These are phyloP conservation scores for Rhynchomys soricoides DNA, from an alignment of 2,113 vertebrate genomes.

Conservation along the genomic window DNA sequence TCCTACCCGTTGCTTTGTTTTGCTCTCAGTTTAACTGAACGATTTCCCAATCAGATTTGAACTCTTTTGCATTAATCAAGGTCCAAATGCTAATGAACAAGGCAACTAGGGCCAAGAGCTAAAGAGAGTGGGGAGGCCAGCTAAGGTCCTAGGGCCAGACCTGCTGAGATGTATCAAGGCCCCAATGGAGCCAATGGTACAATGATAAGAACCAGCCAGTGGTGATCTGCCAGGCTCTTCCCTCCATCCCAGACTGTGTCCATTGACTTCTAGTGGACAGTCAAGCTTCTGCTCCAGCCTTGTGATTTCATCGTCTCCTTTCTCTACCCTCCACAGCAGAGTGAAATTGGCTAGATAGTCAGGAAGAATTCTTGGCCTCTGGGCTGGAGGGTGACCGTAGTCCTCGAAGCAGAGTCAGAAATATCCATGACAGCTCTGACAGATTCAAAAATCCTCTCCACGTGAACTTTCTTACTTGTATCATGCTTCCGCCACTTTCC, in stretches of 20 bases:
- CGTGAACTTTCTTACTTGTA: background rate
- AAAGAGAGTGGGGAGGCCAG: background rate
- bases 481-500: background rate
- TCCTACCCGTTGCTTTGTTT: constrained; percentile 59
- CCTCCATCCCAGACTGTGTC: background rate
- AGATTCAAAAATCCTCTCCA: background rate
- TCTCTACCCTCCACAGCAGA: background rate
- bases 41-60: constrained; percentile 69
- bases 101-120: background rate
- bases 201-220: background rate
- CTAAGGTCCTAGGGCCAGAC: background rate
- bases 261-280: background rate
- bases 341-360: background rate
- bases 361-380: background rate
- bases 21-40: constrained; percentile 61
- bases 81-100: constrained; percentile 67
- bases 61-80: constrained; percentile 65
- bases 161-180: background rate
- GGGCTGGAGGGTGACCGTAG: background rate
- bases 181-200: background rate
- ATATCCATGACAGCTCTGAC: background rate
- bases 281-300: too few relatives aligned
- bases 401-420: background rate
- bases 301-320: background rate
- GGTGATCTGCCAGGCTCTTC: background rate